Base-by-base conservation (phyloP, 2,888 invertebrate species). In the Pseudanteris insignis region DNA sequence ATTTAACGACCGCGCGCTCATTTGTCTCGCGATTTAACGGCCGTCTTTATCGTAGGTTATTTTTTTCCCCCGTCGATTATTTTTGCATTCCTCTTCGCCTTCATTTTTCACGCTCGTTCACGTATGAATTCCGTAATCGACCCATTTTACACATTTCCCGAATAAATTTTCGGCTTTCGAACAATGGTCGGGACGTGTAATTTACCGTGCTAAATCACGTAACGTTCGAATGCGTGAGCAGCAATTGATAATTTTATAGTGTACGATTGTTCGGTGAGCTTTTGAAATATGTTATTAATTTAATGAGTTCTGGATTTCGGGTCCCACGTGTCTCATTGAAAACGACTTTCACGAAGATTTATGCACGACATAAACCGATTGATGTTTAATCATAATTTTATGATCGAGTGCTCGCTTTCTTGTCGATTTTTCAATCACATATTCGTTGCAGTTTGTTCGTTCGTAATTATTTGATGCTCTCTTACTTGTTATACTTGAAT, bases 1-100 rank as follows among this genome's bases (percentile, higher is more conserved):
- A 18, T 59, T 63, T 63, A 63, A 61, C 41, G 59, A 48, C 15
- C 51, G 46, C 38, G 47, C 58, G 47, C 55, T 59, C 63, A 59
- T 63, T 63, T 63, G 59, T 63, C 51, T 46, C 12, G 55, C 54
- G 50, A 59, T 55, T 59, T 59, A 46, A 54, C 50, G 55, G 18
- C 15, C 54, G 32, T 10, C 36, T 58, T 63, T 63, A 58, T 58
- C 58, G 43, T 34, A 6, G n/a, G 12, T 15, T 44, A 40, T 24
- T 24, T 26, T 18, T 3, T 18, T 18, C 4, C 18, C 18, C n/a
- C n/a, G 8, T 2, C 34, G n/a, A 13, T 21, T 6, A 13, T 21
- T 12, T 21, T 30, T 9, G n/a, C n/a, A n/a, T n/a, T n/a, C n/a
- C n/a, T n/a, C n/a, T n/a, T n/a, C n/a, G 36, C 24, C 5, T 5